Conservation (phyloP, 2,888 invertebrate species). For the Zonitis immaculata region DNA sequence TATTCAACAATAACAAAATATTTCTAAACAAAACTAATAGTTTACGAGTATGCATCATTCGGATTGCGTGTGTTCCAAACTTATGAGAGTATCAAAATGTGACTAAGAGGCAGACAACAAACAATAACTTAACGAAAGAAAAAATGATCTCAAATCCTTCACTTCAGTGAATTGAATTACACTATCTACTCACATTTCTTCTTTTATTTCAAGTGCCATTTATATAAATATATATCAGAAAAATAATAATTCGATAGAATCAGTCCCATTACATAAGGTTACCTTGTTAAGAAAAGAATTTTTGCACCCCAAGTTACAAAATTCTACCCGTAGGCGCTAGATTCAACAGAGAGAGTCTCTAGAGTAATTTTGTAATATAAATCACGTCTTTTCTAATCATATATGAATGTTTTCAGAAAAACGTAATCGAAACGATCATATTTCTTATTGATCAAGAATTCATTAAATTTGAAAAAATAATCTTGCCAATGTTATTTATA, state of each 20-base stretch:
- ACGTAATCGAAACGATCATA: background rate
- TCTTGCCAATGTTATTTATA: background rate
- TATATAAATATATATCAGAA: conserved; percentile 18
- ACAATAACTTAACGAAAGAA: conserved; percentile 13
- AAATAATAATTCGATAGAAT: conserved; percentile 31
- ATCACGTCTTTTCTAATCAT: conserved; percentile 30
- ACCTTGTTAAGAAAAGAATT: conserved; percentile 28
- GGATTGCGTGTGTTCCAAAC: background rate
- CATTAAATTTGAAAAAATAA: background rate
- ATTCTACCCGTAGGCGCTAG: conserved; percentile 28
- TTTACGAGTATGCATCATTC: background rate
- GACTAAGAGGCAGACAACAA: background rate
- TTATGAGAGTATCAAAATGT: background rate
- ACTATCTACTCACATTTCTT: conserved; percentile 23
- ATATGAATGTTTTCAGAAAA: conserved; percentile 23
- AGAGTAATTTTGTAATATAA: conserved; percentile 27
- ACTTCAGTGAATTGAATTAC: conserved; percentile 25
- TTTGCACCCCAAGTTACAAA: conserved; percentile 29
- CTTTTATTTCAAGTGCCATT: conserved; percentile 28
- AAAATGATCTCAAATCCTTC: conserved; percentile 2
- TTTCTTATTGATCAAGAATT: conserved; percentile 1
- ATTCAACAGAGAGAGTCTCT: conserved; percentile 21
- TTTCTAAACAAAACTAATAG: background rate
- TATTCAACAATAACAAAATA: background rate
- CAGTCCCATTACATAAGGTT: conserved; percentile 24